These are phyloP conservation scores for Seriola rivoliana DNA, from an alignment of 2,113 vertebrate genomes.

Conservation along the genomic window DNA sequence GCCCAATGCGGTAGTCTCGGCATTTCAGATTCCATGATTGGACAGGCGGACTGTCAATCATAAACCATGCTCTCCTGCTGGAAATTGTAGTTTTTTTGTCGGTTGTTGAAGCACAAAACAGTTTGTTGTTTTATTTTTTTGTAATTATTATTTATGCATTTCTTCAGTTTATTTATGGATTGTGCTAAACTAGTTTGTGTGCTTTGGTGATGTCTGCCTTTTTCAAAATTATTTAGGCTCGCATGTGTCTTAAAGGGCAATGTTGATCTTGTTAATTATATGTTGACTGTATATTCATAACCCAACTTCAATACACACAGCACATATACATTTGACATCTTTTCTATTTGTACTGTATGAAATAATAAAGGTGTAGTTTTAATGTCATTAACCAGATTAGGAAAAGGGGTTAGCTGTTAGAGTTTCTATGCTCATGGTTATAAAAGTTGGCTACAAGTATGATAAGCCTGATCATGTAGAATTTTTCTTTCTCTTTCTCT, in stretches of 20 bases:
- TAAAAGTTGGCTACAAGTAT: background rate
- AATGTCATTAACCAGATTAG: background rate
- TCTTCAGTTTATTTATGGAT: too few relatives aligned
- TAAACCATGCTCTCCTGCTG: background rate
- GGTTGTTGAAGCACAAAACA: background rate
- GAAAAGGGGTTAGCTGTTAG: background rate
- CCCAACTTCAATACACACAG: background rate
- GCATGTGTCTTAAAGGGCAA: too few relatives aligned
- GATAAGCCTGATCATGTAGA: background rate
- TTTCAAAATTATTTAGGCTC: background rate
- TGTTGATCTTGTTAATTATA: too few relatives aligned
- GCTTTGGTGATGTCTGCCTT: background rate
- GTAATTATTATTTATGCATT: too few relatives aligned
- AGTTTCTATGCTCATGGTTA: background rate
- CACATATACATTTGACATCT: background rate
- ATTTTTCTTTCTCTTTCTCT: background rate
- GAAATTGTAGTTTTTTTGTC: constrained; percentile 68
- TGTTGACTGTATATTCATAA: too few relatives aligned
- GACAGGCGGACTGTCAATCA: constrained; percentile 66
- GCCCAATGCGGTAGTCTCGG: constrained; percentile 71
- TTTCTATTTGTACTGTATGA: background rate
- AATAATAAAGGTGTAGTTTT: background rate
- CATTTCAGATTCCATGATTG: constrained; percentile 65
- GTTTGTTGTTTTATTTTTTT: background rate
- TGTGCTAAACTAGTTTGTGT: too few relatives aligned